A percentile compares a stretch with the other conserved stretches of the same genome.
Evolutionary conservation across 2,888 invertebrate species (phyloP).

Genomic region (Acanthosepion lycidas): DNA sequence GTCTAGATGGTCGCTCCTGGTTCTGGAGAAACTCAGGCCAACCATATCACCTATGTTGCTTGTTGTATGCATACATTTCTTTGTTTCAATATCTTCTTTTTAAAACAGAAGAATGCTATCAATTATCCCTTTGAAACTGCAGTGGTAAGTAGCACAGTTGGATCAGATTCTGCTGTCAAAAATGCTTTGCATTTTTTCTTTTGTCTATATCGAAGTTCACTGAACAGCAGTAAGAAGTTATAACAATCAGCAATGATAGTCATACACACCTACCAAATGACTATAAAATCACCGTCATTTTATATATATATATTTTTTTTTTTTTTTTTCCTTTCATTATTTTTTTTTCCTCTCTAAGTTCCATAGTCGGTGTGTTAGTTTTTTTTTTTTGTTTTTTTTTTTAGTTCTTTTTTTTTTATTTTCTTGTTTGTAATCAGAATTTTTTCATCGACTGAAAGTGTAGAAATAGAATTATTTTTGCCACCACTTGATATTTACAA

Average conservation of each 20-base stretch:
- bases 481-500: background rate
- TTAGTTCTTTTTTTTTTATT: background rate
- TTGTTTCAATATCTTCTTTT: background rate
- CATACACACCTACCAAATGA: background rate
- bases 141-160: background rate
- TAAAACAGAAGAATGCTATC: background rate
- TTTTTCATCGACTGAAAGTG: background rate
- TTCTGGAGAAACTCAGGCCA: background rate
- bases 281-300: background rate
- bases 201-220: background rate
- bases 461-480: background rate
- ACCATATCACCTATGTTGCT: background rate
- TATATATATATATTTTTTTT: background rate
- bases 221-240: background rate
- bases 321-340: background rate
- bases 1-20: background rate
- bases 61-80: background rate
- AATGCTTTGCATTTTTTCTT: background rate
- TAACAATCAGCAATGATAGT: background rate
- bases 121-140: background rate
- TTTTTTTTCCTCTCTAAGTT: background rate
- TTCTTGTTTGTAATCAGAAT: background rate
- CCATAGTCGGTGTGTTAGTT: too few species aligned
- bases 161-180: background rate
- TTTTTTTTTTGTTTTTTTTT: too few species aligned